A percentile compares a stretch with the other conserved stretches of the same genome.
Evolutionary conservation across 2,888 invertebrate genomes (phyloP).

Genomic region (Acrobasis consociella): DNA sequence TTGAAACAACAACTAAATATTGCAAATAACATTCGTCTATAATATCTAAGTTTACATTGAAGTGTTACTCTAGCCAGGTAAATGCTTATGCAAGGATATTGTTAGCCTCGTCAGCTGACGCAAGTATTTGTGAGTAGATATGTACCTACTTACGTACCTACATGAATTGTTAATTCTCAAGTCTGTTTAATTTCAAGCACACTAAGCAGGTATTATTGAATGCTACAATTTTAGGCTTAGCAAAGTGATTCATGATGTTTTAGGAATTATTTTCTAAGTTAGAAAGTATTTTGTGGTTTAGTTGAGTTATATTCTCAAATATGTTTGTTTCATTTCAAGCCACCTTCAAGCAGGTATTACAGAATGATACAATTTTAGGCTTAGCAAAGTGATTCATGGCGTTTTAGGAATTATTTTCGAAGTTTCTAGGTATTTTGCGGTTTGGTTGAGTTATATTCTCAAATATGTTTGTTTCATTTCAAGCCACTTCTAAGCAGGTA

Average conservation of each 20-base stretch:
- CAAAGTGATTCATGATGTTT: not conserved
- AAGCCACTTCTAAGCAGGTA: too few relatives aligned
- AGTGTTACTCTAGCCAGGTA: not conserved
- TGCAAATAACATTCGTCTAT: not conserved
- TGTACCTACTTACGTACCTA: not conserved
- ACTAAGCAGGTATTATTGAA: not conserved
- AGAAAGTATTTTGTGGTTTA: too few relatives aligned
- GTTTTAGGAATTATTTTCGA: too few relatives aligned
- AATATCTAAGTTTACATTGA: not conserved
- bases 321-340: not conserved
- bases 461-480: too few relatives aligned
- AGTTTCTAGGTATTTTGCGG: too few relatives aligned
- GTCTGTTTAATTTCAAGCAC: not conserved
- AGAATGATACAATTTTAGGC: too few relatives aligned
- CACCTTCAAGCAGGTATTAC: not conserved
- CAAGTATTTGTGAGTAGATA: not conserved
- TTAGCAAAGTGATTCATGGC: not conserved
- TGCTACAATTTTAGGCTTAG: not conserved
- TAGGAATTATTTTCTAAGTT: too few relatives aligned
- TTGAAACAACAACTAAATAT: not conserved
- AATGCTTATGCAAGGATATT: slow-evolving; percentile 4
- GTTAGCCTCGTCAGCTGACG: slow-evolving; percentile 2
- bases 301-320: not conserved
- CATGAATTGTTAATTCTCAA: slow-evolving; percentile 2
- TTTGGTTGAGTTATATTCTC: too few relatives aligned